Evolutionary conservation across 2,797 vertebrate genomes (phyloP), one percentile per base, ranked within the genome.

Genomic region (Chromobotia macracanthus): DNA sequence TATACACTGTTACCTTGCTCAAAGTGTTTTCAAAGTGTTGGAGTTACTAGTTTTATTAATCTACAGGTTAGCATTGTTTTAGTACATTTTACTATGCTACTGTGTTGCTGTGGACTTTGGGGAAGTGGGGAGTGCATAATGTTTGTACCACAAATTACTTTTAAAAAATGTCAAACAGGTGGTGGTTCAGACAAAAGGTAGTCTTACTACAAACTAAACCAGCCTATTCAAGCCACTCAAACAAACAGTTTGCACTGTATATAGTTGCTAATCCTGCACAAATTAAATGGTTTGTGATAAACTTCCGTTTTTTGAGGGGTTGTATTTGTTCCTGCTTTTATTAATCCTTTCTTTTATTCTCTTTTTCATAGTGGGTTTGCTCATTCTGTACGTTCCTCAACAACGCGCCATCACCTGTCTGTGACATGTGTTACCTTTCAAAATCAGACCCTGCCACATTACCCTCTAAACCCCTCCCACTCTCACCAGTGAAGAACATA

Each of bases 301-400:
- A 16, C 53, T 21, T 21, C 53, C 9, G 3, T 48, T 50, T 70
- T n/a, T 56, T 70, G 9, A 41, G 9, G 38, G 38, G 1, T 41
- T 41, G 1, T 21, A 44, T 15, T 21, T 16, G 51, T 51, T 9
- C 16, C 19, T 6, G 25, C 46, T 77, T 50, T 48, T 51, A 8
- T 35, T 5, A 50, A 1, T 46, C 31, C 55, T 35, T 60, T 1
- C 65, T 0, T 77, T 50, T 44, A 51, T 58, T 53, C 12, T 72
- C 38, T 63, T 65, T 48, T 68, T 84, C 84, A n/a, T n/a, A 93
- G 91, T 96, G 95, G 95, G 90, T 95, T 81, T 96, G 95, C 74
- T 90, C 92, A 80, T 95, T 95, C 88, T 97, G 96, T 68, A 97
- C 96, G 44, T 97, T 94, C 82, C 90, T 93, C 84, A 97, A 97